Evolutionary conservation across 2,113 vertebrate species (phyloP).

Genomic region (Ornithorhynchus anatinus): DNA sequence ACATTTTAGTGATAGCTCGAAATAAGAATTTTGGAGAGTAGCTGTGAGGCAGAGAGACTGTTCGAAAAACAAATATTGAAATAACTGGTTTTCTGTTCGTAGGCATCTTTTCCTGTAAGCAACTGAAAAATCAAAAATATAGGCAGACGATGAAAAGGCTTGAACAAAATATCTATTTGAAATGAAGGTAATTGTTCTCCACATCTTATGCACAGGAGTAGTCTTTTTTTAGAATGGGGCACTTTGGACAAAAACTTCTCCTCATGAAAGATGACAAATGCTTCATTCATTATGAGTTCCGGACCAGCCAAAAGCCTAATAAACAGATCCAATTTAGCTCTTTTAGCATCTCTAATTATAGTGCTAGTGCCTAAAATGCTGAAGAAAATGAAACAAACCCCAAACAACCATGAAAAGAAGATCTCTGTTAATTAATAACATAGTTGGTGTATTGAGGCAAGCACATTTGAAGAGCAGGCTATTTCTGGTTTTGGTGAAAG

Average conservation of each 20-base stretch:
- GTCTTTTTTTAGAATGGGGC: not conserved
- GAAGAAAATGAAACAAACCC: constrained; percentile 27
- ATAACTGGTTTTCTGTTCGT: constrained; percentile 5
- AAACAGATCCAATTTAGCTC: constrained; percentile 26
- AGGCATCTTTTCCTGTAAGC: not conserved
- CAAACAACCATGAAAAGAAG: constrained; percentile 17
- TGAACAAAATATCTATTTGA: not conserved
- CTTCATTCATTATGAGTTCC: not conserved
- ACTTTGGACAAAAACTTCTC: not conserved
- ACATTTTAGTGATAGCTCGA: no score
- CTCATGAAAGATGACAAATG: constrained; percentile 1
- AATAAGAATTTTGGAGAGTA: no score
- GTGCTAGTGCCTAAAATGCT: constrained; percentile 1
- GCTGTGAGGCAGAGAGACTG: no score
- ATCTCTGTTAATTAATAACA: constrained; percentile 3
- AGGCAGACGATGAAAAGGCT: not conserved
- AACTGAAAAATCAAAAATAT: not conserved
- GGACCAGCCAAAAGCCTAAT: constrained; percentile 22
- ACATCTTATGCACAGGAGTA: no score
- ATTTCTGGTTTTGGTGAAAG: not conserved
- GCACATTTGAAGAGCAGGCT: constrained; percentile 3
- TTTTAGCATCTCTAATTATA: constrained; percentile 40
- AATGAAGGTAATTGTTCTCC: no score
- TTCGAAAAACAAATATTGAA: no score
- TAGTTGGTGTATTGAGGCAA: constrained; percentile 14